Evolutionary conservation across 1,140 invertebrate genomes (phyloP).

Genomic region (Cataglyphis hispanica): DNA sequence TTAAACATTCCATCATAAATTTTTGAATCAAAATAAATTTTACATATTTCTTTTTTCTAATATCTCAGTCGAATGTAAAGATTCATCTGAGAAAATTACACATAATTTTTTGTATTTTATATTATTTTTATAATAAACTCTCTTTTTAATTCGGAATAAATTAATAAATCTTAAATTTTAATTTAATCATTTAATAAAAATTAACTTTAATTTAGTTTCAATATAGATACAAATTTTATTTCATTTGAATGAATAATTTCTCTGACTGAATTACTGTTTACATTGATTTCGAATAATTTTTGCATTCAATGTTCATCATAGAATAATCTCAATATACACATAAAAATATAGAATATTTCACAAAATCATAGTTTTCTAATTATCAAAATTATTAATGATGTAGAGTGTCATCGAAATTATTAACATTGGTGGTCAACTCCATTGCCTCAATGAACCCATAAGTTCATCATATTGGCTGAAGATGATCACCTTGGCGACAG

Average conservation of each 20-base stretch:
- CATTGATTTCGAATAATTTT: not conserved
- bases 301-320: not conserved
- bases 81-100: not conserved
- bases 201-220: not conserved
- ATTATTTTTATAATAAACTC: not conserved
- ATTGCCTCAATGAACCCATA: conserved; percentile 63
- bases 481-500: conserved; percentile 88
- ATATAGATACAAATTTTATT: conserved; percentile 8
- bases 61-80: too few species aligned
- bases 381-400: not conserved
- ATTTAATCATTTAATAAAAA: not conserved
- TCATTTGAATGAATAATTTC: not conserved
- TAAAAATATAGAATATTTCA: not conserved
- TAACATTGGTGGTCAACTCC: conserved; percentile 69
- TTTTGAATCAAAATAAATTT: too few species aligned
- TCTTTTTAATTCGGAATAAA: not conserved
- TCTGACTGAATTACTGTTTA: not conserved
- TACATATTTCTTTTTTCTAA: too few species aligned
- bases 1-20: too few species aligned
- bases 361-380: not conserved
- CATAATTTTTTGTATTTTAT: not conserved
- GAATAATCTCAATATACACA: not conserved
- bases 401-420: conserved; percentile 68
- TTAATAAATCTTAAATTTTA: not conserved
- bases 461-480: conserved; percentile 85